phyloP scores from a whole-genome alignment of 2,113 vertebrate genomes.

The Seriola rivoliana region DNA sequence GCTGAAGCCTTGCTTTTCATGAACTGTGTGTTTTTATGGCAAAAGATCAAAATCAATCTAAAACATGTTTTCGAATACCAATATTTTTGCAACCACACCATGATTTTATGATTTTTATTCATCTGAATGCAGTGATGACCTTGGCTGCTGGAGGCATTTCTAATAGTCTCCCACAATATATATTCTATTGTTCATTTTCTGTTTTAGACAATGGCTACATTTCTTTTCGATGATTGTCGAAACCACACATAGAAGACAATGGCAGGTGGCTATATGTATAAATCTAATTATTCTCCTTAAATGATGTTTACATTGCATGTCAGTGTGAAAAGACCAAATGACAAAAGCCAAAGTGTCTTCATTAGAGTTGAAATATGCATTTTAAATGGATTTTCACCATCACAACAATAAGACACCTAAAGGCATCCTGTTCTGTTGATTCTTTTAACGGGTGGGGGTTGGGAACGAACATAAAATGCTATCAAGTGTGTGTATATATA shows the following conservation, averaged over 20 bases:
- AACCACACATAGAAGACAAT: slow-evolving; percentile 48
- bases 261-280: slow-evolving; percentile 6
- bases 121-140: slow-evolving; percentile 46
- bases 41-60: neutral
- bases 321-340: slow-evolving; percentile 2
- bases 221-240: slow-evolving; percentile 41
- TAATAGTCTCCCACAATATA: neutral
- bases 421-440: slow-evolving; percentile 4
- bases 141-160: slow-evolving; percentile 44
- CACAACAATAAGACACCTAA: slow-evolving; percentile 26
- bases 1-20: neutral
- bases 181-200: slow-evolving; percentile 24
- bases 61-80: neutral
- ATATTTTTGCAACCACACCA: too few relatives aligned
- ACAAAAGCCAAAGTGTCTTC: slow-evolving; percentile 33
- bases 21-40: neutral
- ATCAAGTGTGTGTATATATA: neutral
- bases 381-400: slow-evolving; percentile 36
- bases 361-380: slow-evolving; percentile 14
- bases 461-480: neutral
- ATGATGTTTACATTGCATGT: slow-evolving; percentile 43
- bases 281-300: slow-evolving; percentile 58
- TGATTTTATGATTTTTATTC: slow-evolving; percentile 25
- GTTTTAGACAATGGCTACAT: slow-evolving; percentile 27
- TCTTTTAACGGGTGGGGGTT: neutral